Conservation (phyloP, 2,113 vertebrate species). For the Paradoxurus hermaphroditus region DNA sequence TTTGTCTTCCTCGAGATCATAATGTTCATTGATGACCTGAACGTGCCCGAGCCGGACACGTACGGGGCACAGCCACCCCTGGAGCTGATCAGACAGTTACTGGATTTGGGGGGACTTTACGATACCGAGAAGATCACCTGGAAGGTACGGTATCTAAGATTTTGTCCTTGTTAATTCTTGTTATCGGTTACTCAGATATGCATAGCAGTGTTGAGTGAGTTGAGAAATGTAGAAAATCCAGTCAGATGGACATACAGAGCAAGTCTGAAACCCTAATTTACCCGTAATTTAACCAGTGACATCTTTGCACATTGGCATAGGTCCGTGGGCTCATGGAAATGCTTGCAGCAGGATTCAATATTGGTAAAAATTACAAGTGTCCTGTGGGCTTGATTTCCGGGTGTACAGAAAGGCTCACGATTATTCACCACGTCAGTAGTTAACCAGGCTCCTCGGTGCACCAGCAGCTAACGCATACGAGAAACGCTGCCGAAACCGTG, state of each 20-base stretch:
- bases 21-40: constrained; percentile 82
- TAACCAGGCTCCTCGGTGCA: neutral
- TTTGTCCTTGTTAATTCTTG: neutral
- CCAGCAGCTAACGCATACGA: neutral
- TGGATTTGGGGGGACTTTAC: constrained; percentile 80
- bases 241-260: neutral
- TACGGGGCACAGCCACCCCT: constrained; percentile 79
- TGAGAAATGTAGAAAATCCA: neutral
- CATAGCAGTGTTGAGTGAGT: neutral
- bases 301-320: neutral
- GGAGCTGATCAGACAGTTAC: constrained; percentile 80
- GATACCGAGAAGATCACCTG: constrained; percentile 74
- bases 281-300: neutral
- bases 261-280: neutral
- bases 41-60: constrained; percentile 69
- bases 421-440: neutral
- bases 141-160: constrained; percentile 74
- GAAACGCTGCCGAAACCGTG: neutral
- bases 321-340: neutral
- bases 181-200: neutral
- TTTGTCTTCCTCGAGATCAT: constrained; percentile 68
- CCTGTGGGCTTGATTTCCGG: neutral
- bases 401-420: neutral
- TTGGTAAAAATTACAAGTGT: neutral
- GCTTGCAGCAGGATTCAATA: neutral